Conservation (phyloP, 2,888 invertebrate genomes). For the Labia minor region DNA sequence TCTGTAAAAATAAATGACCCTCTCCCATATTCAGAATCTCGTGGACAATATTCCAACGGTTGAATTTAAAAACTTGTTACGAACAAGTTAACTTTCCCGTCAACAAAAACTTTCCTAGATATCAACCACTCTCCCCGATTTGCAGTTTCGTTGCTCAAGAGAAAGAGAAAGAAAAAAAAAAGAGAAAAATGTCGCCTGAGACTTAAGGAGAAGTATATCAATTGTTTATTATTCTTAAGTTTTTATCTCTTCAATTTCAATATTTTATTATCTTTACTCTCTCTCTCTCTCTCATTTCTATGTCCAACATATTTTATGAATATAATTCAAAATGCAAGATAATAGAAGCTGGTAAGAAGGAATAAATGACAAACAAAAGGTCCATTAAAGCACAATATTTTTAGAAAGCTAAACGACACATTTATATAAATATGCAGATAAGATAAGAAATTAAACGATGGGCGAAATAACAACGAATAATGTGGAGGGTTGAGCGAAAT, state of each 20-base stretch:
- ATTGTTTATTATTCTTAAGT: neutral
- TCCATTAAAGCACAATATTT: no score
- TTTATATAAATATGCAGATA: no score
- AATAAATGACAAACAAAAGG: no score
- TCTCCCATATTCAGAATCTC: neutral
- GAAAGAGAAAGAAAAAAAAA: neutral
- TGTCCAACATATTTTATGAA: slow-evolving; percentile 4
- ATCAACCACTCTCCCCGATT: neutral
- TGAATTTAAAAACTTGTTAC: neutral
- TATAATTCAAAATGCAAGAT: neutral
- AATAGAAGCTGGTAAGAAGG: no score
- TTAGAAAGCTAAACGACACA: no score
- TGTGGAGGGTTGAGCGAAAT: no score
- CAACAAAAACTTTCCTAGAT: neutral
- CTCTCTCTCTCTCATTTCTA: no score
- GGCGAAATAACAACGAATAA: no score
- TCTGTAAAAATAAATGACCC: neutral
- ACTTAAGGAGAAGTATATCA: neutral
- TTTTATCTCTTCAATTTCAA: slow-evolving; percentile 3
- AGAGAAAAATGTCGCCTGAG: neutral
- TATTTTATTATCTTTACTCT: slow-evolving; percentile 13
- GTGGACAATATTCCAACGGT: neutral
- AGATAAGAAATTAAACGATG: no score
- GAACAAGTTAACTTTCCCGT: neutral
- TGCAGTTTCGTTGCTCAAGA: neutral